Percentiles rank a stretch among this genome's conserved stretches.
Evolutionary conservation across 2,113 vertebrate species (phyloP).

Genomic region (Saguinus midas): DNA sequence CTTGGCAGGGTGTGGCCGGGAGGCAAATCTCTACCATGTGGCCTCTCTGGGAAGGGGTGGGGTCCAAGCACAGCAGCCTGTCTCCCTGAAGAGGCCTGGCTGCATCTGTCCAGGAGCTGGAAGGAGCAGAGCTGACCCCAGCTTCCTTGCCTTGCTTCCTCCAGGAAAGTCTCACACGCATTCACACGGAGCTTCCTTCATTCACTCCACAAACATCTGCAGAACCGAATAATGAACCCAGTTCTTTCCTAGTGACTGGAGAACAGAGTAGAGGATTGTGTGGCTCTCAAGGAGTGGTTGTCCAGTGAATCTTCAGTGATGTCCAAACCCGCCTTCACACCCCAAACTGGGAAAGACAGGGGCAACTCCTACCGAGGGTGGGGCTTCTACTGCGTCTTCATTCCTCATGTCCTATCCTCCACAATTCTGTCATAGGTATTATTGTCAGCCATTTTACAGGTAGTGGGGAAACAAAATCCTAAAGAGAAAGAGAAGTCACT

Average conservation of each 20-base stretch:
- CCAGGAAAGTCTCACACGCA: accelerated
- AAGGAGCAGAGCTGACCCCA: background rate
- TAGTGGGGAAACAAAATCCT: background rate
- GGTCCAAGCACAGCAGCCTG: background rate
- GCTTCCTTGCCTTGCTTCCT: background rate
- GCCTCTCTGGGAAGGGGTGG: background rate
- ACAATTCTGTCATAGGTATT: background rate
- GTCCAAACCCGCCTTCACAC: background rate
- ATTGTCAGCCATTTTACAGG: background rate
- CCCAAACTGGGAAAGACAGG: background rate
- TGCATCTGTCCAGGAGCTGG: background rate
- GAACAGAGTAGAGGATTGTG: background rate
- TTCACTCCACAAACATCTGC: background rate
- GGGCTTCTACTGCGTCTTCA: background rate
- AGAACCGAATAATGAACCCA: background rate
- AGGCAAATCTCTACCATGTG: background rate
- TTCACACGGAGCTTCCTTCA: background rate
- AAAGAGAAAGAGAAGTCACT: background rate
- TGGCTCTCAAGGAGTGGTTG: background rate
- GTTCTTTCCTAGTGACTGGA: background rate
- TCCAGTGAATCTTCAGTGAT: accelerated
- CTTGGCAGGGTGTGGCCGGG: background rate
- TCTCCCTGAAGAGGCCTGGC: background rate
- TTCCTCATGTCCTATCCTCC: background rate
- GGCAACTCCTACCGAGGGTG: too few relatives aligned